These are phyloP conservation scores for Cynaeus angustus DNA, from an alignment of 2,888 invertebrate genomes.

Conservation along the genomic window DNA sequence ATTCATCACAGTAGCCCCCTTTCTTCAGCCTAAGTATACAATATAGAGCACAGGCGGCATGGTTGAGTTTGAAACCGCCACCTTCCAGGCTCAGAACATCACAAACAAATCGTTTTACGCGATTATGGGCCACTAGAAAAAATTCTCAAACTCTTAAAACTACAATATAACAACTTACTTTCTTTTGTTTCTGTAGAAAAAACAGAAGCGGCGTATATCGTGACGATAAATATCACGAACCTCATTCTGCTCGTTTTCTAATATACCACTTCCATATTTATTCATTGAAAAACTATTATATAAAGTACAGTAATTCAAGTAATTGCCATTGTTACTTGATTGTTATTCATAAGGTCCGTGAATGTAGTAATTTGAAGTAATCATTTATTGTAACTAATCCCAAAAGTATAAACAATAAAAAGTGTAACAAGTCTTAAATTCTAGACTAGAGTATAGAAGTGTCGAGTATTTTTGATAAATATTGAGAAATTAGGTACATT, in stretches of 20 bases:
- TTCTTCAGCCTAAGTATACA: constrained; percentile 65
- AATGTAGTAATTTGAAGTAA: no score
- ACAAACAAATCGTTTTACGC: constrained; percentile 70
- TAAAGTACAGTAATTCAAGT: no score
- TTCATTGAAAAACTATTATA: no score
- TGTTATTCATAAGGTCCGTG: no score
- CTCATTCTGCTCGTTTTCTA: no score
- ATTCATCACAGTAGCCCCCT: constrained; percentile 69
- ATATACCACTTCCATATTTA: no score
- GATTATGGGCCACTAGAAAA: constrained; percentile 46
- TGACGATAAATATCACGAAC: no score
- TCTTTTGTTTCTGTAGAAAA: neutral
- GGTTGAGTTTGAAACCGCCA: constrained; percentile 65
- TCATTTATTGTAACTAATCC: no score
- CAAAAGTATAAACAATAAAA: neutral
- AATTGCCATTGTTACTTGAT: no score
- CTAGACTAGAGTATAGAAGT: neutral
- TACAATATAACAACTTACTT: no score
- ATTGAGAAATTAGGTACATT: neutral
- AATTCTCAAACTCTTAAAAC: neutral
- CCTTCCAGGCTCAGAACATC: constrained; percentile 66
- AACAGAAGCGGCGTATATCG: neutral
- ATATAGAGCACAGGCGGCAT: constrained; percentile 70
- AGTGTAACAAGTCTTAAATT: constrained; percentile 5
- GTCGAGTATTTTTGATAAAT: neutral